Percentiles rank a stretch among this genome's conserved stretches.
Evolutionary conservation across 2,888 invertebrate genomes (phyloP).

Genomic region (Ophraella communa): DNA sequence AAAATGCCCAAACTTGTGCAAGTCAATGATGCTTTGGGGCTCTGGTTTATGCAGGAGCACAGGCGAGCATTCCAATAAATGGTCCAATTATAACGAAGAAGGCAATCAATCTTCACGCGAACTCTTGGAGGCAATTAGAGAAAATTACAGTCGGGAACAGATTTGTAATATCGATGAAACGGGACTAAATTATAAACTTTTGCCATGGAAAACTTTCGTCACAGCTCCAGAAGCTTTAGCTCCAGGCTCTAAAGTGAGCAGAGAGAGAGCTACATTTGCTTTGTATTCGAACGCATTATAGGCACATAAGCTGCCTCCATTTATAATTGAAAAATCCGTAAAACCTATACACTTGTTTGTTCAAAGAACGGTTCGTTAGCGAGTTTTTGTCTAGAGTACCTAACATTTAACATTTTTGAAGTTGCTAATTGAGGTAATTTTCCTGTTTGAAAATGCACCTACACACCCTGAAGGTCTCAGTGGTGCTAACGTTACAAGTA

Average conservation of each 20-base stretch:
- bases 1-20: neutral
- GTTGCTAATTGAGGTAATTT: conserved; percentile 20
- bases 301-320: conserved; percentile 16
- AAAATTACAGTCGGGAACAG: conserved; percentile 17
- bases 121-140: neutral
- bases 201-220: conserved; percentile 12
- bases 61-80: neutral
- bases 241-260: conserved; percentile 23
- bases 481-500: conserved; percentile 17
- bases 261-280: conserved; percentile 11
- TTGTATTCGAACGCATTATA: conserved; percentile 23
- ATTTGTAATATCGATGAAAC: conserved; percentile 29
- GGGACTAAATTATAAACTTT: conserved; percentile 21
- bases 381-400: conserved; percentile 21
- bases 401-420: neutral
- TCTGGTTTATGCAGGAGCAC: neutral
- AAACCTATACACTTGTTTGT: conserved; percentile 9
- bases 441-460: conserved; percentile 24
- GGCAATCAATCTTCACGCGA: neutral
- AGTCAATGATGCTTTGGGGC: neutral
- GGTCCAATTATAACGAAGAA: conserved; percentile 1
- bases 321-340: conserved; percentile 22
- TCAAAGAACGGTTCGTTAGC: conserved; percentile 26
- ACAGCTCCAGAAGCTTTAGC: conserved; percentile 8
- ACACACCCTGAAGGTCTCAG: conserved; percentile 14